Percentiles rank a stretch among this genome's conserved stretches.
Evolutionary conservation across 2,888 invertebrate genomes (phyloP).

Genomic region (Drosophila engyochracea): DNA sequence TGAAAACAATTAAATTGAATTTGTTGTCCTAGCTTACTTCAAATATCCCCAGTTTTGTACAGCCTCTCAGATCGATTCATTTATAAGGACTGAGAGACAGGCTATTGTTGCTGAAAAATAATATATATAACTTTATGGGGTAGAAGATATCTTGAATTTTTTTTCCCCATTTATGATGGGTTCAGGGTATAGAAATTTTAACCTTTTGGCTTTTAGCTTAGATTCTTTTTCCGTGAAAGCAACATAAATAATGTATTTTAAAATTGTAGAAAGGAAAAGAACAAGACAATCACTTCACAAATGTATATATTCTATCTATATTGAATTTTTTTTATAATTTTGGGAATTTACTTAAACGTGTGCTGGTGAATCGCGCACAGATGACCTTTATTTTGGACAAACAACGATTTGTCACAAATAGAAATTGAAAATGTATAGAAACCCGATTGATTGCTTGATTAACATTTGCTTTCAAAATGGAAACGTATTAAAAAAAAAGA

Average conservation of each 20-base stretch:
- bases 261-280: too few relatives aligned
- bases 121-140: not conserved
- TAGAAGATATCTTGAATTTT: not conserved
- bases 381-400: conserved; percentile 36
- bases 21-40: conserved; percentile 1
- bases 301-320: too few relatives aligned
- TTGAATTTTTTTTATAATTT: too few relatives aligned
- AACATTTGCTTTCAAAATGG: conserved; percentile 52
- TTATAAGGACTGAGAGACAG: too few relatives aligned
- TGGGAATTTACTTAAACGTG: not conserved
- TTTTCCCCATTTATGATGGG: not conserved
- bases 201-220: not conserved
- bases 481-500: conserved; percentile 6
- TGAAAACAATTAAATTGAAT: conserved; percentile 1
- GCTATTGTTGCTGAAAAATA: too few relatives aligned
- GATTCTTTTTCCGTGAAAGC: not conserved
- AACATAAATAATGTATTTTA: too few relatives aligned
- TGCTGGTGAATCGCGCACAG: not conserved
- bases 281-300: too few relatives aligned
- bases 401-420: conserved; percentile 18
- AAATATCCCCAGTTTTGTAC: not conserved
- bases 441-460: conserved; percentile 46
- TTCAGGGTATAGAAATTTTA: not conserved
- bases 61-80: not conserved
- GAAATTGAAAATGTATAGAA: conserved; percentile 32